Base-by-base conservation (phyloP, 2,888 invertebrate genomes). In the Autographa pulchrina region DNA sequence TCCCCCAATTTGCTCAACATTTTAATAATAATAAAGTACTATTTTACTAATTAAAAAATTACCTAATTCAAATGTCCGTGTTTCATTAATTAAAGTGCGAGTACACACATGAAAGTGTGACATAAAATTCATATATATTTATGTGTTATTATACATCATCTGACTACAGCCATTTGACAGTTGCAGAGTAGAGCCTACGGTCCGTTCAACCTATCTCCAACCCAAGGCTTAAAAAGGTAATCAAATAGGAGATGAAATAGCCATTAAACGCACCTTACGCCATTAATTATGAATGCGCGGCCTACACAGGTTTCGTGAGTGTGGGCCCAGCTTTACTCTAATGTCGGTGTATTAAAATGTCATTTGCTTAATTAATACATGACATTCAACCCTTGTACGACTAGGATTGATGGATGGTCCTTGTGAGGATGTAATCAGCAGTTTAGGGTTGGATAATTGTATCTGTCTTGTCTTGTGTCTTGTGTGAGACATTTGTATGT, bases 361-460 rank as follows among this genome's bases (percentile, higher is more conserved):
- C 70, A 58, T 81, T 74, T 72, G 71, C 48, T 65, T 78, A 80
- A 78, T 80, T 81, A 80, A 74, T 31, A 41, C 65, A 66, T 64
- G 63, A 58, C 68, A 65, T 65, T 62, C 4, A 72, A 43, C 68
- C 60, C 41, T 65, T 56, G 52, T 64, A 64, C 63, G 38, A 11
- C 11, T 11, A 56, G 65, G 74, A 68, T 78, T 69, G 62, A 79
- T 79, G 60, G 72, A 16, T 62, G 62, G 48, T 31, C 4, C 43
- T 35, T 25, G 25, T 11, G 48, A 48, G 48, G 16, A 48, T 48
- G 20, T 20, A 56, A 56, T 56, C 20, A 56, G 54, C 25, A 25
- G 54, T 56, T 54, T 25, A 56, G 54, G 54, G 20, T 25, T 56
- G 48, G n/a, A n/a, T 5, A 16, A 14, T 48, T 48, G 48, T 48